Evolutionary conservation across 1,140 invertebrate species (phyloP).

Genomic region (Leptonema lineaticorne): DNA sequence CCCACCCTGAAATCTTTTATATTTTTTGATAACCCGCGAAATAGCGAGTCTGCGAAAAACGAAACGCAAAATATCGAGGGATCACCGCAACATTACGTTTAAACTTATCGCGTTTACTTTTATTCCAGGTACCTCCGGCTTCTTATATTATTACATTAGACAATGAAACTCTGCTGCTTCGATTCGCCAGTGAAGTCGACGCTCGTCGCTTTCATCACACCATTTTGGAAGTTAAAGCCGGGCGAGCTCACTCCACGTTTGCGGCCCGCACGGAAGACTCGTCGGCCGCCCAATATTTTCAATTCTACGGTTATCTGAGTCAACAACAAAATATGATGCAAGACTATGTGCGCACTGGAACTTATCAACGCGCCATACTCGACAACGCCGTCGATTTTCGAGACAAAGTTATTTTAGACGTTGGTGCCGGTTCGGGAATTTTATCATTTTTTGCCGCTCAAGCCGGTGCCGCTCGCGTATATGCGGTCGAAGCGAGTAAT

Average conservation of each 20-base stretch:
- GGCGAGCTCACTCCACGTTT: constrained; percentile 83
- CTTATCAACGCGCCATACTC: constrained; percentile 96
- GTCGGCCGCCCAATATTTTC: constrained; percentile 96
- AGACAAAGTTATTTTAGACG: constrained; percentile 92
- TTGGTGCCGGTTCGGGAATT: constrained; percentile 96
- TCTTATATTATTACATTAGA: constrained; percentile 71
- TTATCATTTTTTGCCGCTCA: constrained; percentile 98
- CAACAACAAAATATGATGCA: constrained; percentile 99
- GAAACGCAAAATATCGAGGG: too few species aligned
- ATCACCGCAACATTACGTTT: background rate
- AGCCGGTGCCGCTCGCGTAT: constrained; percentile 94
- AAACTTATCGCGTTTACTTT: background rate
- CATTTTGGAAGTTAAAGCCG: constrained; percentile 75
- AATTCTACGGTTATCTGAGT: constrained; percentile 98
- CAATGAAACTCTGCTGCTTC: constrained; percentile 62
- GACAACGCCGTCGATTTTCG: constrained; percentile 90
- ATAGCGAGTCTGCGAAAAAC: too few species aligned
- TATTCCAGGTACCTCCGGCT: constrained; percentile 45
- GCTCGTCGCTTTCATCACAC: constrained; percentile 75
- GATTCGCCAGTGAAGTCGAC: constrained; percentile 60
- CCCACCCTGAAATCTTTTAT: too few species aligned
- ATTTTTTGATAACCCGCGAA: too few species aligned
- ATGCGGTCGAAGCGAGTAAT: constrained; percentile 97
- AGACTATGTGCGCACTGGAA: constrained; percentile 97
- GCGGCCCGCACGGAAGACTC: constrained; percentile 96